Evolutionary conservation across 1,140 invertebrate species (phyloP).

Genomic region (Panagrolaimus sp.): DNA sequence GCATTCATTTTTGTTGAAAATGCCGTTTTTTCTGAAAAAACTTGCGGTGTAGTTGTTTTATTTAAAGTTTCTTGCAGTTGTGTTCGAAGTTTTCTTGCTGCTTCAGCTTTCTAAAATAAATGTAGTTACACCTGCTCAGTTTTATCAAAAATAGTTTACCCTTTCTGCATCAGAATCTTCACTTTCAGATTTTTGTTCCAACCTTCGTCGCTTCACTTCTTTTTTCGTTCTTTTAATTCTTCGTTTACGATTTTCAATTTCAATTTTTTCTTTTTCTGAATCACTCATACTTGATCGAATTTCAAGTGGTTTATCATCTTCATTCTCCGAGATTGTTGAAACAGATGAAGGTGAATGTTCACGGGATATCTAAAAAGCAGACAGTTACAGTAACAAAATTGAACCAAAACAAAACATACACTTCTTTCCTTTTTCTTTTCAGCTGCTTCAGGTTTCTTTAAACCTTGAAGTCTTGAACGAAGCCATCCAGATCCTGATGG

Average conservation of each 20-base stretch:
- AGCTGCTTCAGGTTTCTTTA: background rate
- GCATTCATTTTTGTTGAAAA: no score
- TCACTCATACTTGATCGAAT: conserved; percentile 52
- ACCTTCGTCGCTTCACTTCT: conserved; percentile 28
- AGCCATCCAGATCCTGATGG: background rate
- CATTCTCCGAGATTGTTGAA: background rate
- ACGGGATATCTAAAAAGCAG: no score
- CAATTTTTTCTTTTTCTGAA: conserved; percentile 52
- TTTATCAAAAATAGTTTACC: conserved; percentile 14
- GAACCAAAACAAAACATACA: no score
- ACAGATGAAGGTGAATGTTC: background rate
- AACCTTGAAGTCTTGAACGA: background rate
- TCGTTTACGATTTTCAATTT: conserved; percentile 56
- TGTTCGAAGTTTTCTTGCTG: background rate
- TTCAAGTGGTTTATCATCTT: conserved; percentile 25
- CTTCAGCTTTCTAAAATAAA: conserved; percentile 17
- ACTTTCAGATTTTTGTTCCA: conserved; percentile 11
- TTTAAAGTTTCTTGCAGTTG: no score
- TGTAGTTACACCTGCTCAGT: background rate
- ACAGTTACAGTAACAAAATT: no score
- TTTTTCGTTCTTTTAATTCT: conserved; percentile 47
- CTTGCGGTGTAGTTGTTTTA: no score
- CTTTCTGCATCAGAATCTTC: conserved; percentile 18
- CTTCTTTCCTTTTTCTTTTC: no score
- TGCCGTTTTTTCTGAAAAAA: no score